These are phyloP conservation scores for Pecten maximus DNA, from an alignment of 2,888 invertebrate genomes.

Conservation along the genomic window DNA sequence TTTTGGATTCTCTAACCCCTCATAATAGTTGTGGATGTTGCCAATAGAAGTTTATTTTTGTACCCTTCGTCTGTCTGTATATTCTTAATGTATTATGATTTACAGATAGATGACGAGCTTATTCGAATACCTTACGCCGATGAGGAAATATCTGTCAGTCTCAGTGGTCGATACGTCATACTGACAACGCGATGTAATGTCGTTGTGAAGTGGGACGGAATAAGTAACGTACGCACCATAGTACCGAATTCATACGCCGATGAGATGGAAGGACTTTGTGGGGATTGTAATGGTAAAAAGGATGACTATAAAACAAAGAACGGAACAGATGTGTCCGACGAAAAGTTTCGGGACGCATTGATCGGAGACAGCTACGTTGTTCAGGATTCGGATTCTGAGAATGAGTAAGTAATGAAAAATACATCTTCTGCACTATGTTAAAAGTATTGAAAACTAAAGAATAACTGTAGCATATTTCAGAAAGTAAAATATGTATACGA, in stretches of 20 bases:
- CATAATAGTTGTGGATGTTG: too few relatives aligned
- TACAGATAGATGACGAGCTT: background rate
- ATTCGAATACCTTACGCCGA: background rate
- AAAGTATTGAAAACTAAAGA: background rate
- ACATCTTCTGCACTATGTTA: background rate
- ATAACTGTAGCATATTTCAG: too few relatives aligned
- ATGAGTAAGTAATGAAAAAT: background rate
- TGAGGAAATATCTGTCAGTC: background rate
- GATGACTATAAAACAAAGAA: slow-evolving; percentile 51
- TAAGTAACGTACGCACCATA: background rate
- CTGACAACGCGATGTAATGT: background rate
- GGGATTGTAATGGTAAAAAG: slow-evolving; percentile 59
- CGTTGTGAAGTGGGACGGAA: background rate
- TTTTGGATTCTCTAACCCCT: too few relatives aligned
- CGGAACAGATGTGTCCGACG: background rate
- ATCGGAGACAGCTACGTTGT: background rate
- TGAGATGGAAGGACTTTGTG: slow-evolving; percentile 60
- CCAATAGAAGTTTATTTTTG: too few relatives aligned
- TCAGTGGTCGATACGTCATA: background rate
- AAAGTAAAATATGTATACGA: too few relatives aligned
- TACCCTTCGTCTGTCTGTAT: background rate
- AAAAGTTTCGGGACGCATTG: background rate
- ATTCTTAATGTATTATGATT: background rate
- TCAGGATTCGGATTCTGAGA: background rate
- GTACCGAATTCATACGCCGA: background rate